Base-by-base conservation (phyloP, 2,113 vertebrate species). In the Spheniscus mendiculus region DNA sequence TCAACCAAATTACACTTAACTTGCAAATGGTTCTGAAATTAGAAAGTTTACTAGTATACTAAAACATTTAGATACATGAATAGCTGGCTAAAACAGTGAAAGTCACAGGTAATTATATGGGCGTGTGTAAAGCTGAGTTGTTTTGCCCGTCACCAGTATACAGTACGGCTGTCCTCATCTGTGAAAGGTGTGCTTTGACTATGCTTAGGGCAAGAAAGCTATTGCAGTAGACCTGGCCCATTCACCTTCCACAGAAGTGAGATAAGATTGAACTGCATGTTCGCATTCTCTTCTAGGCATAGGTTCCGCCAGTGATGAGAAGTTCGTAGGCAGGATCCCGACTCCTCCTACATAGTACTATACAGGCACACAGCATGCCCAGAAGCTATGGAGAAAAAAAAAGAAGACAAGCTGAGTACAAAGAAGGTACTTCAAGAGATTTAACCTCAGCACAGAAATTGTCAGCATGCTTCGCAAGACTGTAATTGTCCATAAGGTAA, bases 291-390 rank as follows among this genome's bases (percentile, higher is more conserved):
- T 67, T 94, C 98, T 98, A 99, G 61, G 99, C 99, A 12, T 99
- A 98, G 93, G 99, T 99, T 74, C 99, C 99, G 0, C 99, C 99
- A 8, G 98, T 98, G 96, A 99, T 98, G 77, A 99, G 99, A 25
- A 99, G 99, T 91, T 99, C 99, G 0, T 99, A 99, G n/a, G 99
- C 98, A 82, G 99, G 99, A 84, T 99, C 99, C 95, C 98, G 98
- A 97, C 98, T 98, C 97, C 99, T 98, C 96, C 99, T 98, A 97
- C 99, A 99, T 91, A 99, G 90, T 71, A 99, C 99, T 36, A 99
- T 97, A 93, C 99, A 99, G 7, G 99, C 99, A 83, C 99, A 99
- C 96, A 99, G 95, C 99, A 99, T 99, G 87, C 99, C 99, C 98
- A 99, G 98, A 93, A 99, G 98, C 99, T 99, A 86, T 1, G 45